Percentiles rank a stretch among this genome's conserved stretches.
These are phyloP conservation scores for Capromys pilorides DNA, from an alignment of 2,797 vertebrate genomes.

Conservation along the genomic window DNA sequence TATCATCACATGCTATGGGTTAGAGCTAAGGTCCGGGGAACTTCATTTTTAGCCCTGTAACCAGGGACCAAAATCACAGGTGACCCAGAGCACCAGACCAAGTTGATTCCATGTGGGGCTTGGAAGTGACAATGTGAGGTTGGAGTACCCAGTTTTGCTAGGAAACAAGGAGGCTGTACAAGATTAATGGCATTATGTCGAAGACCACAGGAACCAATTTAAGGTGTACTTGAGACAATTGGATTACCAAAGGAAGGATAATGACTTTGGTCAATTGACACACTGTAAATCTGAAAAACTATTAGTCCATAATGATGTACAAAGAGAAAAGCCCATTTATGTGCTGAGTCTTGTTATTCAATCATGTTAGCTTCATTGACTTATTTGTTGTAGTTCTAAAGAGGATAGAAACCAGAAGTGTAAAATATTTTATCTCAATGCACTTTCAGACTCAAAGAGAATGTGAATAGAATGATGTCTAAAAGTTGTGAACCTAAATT, in stretches of 20 bases:
- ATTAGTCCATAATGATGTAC: slow-evolving; percentile 13
- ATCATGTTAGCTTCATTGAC: slow-evolving; percentile 25
- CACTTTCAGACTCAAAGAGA: slow-evolving; percentile 53
- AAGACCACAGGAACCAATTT: slow-evolving; percentile 66
- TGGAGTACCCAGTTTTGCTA: not conserved
- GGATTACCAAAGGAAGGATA: slow-evolving; percentile 52
- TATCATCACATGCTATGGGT: not conserved
- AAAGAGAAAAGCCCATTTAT: slow-evolving; percentile 35
- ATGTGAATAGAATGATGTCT: not conserved
- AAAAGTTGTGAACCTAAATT: not conserved
- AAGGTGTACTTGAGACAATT: slow-evolving; percentile 55
- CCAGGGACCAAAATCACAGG: not conserved
- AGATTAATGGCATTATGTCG: slow-evolving; percentile 66
- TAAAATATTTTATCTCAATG: not conserved
- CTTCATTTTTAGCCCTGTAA: not conserved
- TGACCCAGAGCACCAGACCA: not conserved
- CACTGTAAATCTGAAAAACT: slow-evolving; percentile 56
- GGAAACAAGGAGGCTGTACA: not conserved
- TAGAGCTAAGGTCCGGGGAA: not conserved
- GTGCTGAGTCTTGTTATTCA: slow-evolving; percentile 34
- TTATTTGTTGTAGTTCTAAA: slow-evolving; percentile 55
- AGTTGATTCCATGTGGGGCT: not conserved
- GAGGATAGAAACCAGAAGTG: not conserved
- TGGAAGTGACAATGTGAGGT: not conserved
- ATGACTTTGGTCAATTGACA: slow-evolving; percentile 44